Evolutionary conservation across 2,113 vertebrate genomes (phyloP), one percentile per base, ranked within the genome.

Genomic region (Excalfactoria chinensis): DNA sequence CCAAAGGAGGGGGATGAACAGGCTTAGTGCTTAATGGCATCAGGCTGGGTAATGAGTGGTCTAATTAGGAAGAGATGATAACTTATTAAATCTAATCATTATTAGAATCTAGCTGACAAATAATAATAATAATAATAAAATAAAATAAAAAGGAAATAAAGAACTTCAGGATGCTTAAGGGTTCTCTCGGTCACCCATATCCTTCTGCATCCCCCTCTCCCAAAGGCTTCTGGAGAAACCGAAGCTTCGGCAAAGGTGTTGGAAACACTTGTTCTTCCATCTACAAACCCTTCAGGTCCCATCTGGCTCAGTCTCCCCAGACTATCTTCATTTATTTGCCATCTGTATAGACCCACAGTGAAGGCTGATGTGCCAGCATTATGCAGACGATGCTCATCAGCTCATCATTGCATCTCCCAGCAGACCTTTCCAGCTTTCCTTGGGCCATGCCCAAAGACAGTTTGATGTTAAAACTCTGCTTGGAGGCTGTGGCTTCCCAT

Each of bases 1-100:
- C 94, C 94, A 91, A 93, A 95, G 87, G 56, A 95, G 85, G 66
- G 48, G 28, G 69, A 71, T 63, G 93, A 95, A 53, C 72, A 68
- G 79, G 51, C 68, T 68, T 89, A 91, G 43, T 84, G 58, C 82
- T 92, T 93, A 92, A 93, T 68, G 85, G 84, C 87, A 93, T 73
- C 89, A 88, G 1, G 66, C 64, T 88, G 79, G 51, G 66, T 93
- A 95, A 95, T 89, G 75, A 95, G 75, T 69, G 75, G 46, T 67
- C 78, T 91, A 91, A 94, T 94, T 92, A 92, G 44, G 79, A 88
- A 58, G 60, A 89, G 26, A 89, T 68, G 40, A 89, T 75, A 67
- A 88, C 84, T 88, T 77, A 89, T 87, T 85, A 95, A 83, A 77
- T 87, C 6, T 30, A 84, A 83, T 71, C 23, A 60, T 73, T 89